phyloP scores from a whole-genome alignment of 2,888 invertebrate species.

The Pheosia tremula region DNA sequence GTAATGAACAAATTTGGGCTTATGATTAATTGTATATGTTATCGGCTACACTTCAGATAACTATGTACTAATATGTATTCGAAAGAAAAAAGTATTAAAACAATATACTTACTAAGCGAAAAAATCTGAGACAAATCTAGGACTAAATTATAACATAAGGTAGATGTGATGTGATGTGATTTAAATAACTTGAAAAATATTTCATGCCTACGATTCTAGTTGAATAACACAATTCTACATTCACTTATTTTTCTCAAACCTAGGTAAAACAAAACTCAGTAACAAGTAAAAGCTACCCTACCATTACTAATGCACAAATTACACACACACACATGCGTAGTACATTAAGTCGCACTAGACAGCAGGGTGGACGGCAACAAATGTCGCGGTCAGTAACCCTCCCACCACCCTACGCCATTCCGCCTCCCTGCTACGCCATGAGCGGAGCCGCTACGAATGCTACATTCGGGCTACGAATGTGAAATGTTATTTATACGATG shows the following conservation, averaged over 20 bases:
- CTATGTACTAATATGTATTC: too few relatives aligned
- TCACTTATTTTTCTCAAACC: conserved; percentile 20
- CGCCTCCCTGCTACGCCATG: conserved; percentile 46
- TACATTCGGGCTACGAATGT: conserved; percentile 38
- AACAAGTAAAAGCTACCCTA: conserved; percentile 2
- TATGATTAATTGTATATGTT: too few relatives aligned
- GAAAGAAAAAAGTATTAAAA: too few relatives aligned
- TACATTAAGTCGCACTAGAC: conserved; percentile 55
- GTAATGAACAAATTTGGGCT: too few relatives aligned
- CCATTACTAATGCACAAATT: conserved; percentile 9
- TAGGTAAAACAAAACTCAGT: background rate
- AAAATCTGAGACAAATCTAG: too few relatives aligned
- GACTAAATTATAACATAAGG: too few relatives aligned
- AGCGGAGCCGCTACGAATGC: conserved; percentile 48
- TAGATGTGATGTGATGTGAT: too few relatives aligned
- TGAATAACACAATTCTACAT: conserved; percentile 10
- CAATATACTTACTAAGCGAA: too few relatives aligned
- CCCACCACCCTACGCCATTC: conserved; percentile 24
- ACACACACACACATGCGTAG: conserved; percentile 39
- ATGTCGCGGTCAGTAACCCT: conserved; percentile 80
- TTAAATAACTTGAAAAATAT: too few relatives aligned
- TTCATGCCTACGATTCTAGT: too few relatives aligned
- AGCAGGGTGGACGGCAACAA: conserved; percentile 72
- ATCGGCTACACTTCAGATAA: too few relatives aligned
- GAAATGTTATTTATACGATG: conserved; percentile 7